phyloP scores from a whole-genome alignment of 2,888 invertebrate species.

The Drosophila picticornis region DNA sequence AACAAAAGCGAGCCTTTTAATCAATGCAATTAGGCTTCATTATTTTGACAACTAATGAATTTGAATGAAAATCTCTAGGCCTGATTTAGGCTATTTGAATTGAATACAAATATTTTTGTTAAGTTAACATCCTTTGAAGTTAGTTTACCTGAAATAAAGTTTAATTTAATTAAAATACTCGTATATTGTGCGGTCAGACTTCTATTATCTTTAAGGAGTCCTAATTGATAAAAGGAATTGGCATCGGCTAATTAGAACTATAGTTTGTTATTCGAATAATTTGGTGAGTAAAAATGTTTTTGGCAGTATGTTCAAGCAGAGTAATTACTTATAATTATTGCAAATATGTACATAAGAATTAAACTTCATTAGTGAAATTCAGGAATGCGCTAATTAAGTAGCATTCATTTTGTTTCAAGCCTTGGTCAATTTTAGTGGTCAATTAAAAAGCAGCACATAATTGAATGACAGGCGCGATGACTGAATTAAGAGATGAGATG shows the following conservation, averaged over 20 bases:
- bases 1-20: background rate
- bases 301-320: too few relatives aligned
- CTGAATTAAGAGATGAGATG: conserved; percentile 30
- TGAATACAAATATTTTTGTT: too few relatives aligned
- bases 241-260: background rate
- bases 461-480: conserved; percentile 44
- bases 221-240: background rate
- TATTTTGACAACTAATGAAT: background rate
- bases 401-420: conserved; percentile 29
- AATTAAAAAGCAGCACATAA: conserved; percentile 46
- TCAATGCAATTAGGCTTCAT: conserved; percentile 10
- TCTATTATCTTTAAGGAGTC: background rate
- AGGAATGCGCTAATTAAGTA: conserved; percentile 49
- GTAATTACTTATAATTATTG: conserved; percentile 18
- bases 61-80: background rate
- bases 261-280: background rate
- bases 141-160: too few relatives aligned
- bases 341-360: background rate
- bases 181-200: background rate
- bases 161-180: too few relatives aligned
- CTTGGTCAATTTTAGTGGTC: conserved; percentile 45
- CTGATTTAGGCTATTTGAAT: background rate
- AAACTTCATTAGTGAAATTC: conserved; percentile 22
- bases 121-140: too few relatives aligned
- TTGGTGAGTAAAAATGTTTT: background rate